Evolutionary conservation across 2,113 vertebrate species (phyloP).

Genomic region (Tauraco erythrolophus): DNA sequence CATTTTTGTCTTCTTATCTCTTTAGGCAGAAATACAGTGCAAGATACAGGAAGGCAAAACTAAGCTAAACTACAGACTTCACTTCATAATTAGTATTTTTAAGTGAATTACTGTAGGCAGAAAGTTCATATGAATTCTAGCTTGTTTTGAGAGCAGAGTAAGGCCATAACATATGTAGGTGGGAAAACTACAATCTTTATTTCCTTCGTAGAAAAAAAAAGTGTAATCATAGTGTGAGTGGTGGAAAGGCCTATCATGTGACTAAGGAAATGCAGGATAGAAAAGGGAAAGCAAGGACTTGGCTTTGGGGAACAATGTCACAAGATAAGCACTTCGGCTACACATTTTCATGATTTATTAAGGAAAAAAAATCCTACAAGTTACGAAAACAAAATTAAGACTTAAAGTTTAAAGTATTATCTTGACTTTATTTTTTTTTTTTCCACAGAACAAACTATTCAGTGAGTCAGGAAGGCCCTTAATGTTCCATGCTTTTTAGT

Average conservation of each 20-base stretch:
- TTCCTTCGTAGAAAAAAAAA: neutral
- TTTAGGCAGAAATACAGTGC: neutral
- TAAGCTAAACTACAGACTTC: neutral
- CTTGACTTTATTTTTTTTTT: slow-evolving; percentile 70
- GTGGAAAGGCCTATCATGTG: neutral
- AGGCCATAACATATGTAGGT: neutral
- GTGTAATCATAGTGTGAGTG: neutral
- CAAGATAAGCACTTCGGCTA: slow-evolving; percentile 1
- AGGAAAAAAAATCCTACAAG: neutral
- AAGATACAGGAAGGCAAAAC: neutral
- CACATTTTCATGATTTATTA: neutral
- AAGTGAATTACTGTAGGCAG: neutral
- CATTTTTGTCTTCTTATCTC: neutral
- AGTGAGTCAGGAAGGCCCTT: slow-evolving; percentile 34
- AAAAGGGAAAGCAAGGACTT: neutral
- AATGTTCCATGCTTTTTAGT: slow-evolving; percentile 46
- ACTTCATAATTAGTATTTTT: neutral
- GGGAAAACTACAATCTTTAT: neutral
- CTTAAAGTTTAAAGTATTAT: slow-evolving; percentile 61
- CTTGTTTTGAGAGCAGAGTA: neutral
- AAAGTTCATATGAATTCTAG: neutral
- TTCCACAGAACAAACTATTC: slow-evolving; percentile 60
- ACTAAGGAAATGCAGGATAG: neutral
- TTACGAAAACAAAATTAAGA: slow-evolving; percentile 72
- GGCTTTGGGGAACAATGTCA: neutral